A percentile compares a stretch with the other conserved stretches of the same genome.
These are phyloP conservation scores for Eulemur mongoz DNA, from an alignment of 2,797 vertebrate genomes.

Conservation along the genomic window DNA sequence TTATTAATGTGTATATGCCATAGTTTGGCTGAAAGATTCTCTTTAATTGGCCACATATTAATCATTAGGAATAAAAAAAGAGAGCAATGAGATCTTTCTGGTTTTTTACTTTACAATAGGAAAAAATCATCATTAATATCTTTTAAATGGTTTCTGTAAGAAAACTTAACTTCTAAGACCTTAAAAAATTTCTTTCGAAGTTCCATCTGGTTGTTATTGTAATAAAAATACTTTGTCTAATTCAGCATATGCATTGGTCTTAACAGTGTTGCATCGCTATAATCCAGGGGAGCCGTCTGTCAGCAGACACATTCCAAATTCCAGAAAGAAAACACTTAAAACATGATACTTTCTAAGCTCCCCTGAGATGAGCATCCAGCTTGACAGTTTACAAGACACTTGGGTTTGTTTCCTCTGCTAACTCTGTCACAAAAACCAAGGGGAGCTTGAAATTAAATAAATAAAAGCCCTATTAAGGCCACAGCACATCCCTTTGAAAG, in stretches of 20 bases:
- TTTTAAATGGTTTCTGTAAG: slow-evolving; percentile 4
- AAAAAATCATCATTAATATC: neutral
- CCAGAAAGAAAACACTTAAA: slow-evolving; percentile 53
- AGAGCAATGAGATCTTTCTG: neutral
- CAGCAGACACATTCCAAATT: slow-evolving; percentile 19
- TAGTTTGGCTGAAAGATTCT: neutral
- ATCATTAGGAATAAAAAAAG: neutral
- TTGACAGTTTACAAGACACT: slow-evolving; percentile 53
- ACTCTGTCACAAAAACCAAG: slow-evolving; percentile 38
- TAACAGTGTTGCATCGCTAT: neutral
- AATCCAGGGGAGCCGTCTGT: slow-evolving; percentile 20
- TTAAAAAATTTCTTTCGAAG: neutral
- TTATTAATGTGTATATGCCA: neutral
- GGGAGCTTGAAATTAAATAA: slow-evolving; percentile 49
- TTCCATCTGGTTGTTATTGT: slow-evolving; percentile 23
- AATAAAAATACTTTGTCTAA: slow-evolving; percentile 50
- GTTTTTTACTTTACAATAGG: slow-evolving; percentile 1
- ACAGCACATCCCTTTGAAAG: slow-evolving; percentile 43
- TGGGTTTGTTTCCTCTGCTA: slow-evolving; percentile 3
- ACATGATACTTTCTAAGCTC: slow-evolving; percentile 21
- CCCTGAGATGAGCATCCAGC: slow-evolving; percentile 28
- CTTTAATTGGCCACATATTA: slow-evolving; percentile 17
- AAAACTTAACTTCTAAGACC: neutral
- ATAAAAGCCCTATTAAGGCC: slow-evolving; percentile 16
- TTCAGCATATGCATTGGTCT: neutral